Base-by-base conservation (phyloP, 2,888 invertebrate species). In the Cephalotes varians region DNA sequence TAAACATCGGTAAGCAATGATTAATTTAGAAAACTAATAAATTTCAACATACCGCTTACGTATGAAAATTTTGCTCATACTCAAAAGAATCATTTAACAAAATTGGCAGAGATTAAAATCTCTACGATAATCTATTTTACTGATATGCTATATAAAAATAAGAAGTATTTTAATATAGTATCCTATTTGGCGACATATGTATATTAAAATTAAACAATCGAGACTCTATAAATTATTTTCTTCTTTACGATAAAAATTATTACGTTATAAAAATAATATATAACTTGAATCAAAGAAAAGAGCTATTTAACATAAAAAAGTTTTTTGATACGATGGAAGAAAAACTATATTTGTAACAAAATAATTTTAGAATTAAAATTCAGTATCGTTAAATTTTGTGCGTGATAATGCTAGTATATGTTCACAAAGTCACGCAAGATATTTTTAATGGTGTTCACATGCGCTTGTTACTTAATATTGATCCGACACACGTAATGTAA, bases 1-100 rank as follows among this genome's bases (percentile, higher is more conserved):
- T 90, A 10, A 90, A 90, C 74, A 79, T 90, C 15, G 90, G 90
- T 90, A 62, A 90, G 90, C 56, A 49, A 2, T 3, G 3, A 3
- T 21, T 9, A 47, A 25, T 0, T 9, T 34, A 7, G 2, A 40
- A 25, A 10, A 34, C 10, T 21, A 40, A 15, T 54, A 21, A 51
- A 34, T 21, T 60, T 60, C 1, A 4, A 49, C 0, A 18, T 10
- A 44, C 10, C 0, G n/a, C 1, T 7, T 28, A 60, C 3, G 1
- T 3, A 2, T 15, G 3, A 5, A 40, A 18, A 60, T 28, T 1
- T 28, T 28, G 28, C 10, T 40, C 40, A n/a, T 9, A 15, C n/a
- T 18, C 0, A 21, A 34, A 71, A 71, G 4, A 40, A 58, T 44
- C 0, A 47, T 31, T 58, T 72, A 56, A 56, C 0, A 72, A 4